Percentiles rank a stretch among this genome's conserved stretches.
Evolutionary conservation across 2,888 invertebrate species (phyloP).

Genomic region (Unio pictorum): DNA sequence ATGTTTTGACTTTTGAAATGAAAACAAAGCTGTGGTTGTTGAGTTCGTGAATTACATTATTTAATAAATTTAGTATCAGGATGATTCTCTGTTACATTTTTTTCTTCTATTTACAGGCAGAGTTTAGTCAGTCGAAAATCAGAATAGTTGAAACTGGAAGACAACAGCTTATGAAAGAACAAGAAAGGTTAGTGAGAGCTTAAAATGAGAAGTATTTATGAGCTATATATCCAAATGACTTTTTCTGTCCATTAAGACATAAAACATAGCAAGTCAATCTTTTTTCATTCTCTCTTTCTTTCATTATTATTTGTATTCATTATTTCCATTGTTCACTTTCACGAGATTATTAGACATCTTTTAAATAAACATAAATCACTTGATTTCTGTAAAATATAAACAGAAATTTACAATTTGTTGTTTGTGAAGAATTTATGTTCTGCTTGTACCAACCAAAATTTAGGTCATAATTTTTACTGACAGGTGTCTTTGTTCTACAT

Average conservation of each 20-base stretch:
- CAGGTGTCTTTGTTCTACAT: too few species aligned
- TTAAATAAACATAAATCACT: neutral
- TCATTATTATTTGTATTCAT: too few species aligned
- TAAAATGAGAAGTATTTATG: neutral
- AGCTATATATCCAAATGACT: neutral
- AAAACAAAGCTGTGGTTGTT: too few species aligned
- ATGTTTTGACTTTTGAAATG: too few species aligned
- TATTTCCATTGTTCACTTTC: too few species aligned
- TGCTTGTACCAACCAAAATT: too few species aligned
- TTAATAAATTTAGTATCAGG: neutral
- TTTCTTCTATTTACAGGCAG: constrained; percentile 51
- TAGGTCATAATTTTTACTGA: too few species aligned
- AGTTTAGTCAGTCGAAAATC: constrained; percentile 64
- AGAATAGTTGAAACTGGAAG: constrained; percentile 57
- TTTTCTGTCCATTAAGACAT: neutral
- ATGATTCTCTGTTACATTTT: neutral
- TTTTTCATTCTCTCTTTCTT: neutral
- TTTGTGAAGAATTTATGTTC: too few species aligned
- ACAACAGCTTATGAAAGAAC: constrained; percentile 52
- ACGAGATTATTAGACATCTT: too few species aligned
- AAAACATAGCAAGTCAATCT: neutral
- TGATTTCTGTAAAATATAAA: neutral
- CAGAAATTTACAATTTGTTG: neutral
- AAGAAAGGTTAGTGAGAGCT: constrained; percentile 51
- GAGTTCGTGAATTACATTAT: neutral